Base-by-base conservation (phyloP, 2,888 invertebrate genomes). In the Mylabris sibirica region DNA sequence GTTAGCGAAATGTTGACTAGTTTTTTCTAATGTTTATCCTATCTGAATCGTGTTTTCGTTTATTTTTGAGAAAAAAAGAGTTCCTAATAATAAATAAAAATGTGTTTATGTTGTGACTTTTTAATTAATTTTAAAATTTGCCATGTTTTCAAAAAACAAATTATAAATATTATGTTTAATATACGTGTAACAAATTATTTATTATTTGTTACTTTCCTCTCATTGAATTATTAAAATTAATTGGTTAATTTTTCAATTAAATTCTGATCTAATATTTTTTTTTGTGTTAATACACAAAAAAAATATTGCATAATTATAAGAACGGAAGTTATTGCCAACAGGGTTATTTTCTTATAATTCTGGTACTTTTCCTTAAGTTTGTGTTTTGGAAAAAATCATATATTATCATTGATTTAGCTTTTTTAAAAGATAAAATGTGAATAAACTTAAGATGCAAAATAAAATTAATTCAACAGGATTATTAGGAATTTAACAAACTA, bases 11-110 rank as follows among this genome's bases (percentile, higher is more conserved):
- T 49, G 17, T 53, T 57, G 57, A 57, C 57, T 2, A 57, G 57
- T 57, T 57, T 57, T 57, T 57, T 57, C 57, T 24, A 24, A 14
- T 57, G 57, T 57, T 57, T 53, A 1, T 26, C 57, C 4, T 57
- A 57, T 26, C 14, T 24, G 5, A 57, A 24, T 57, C 6, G 24
- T 14, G 20, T 22, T 49, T 20, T 49, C 5, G 30, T 30, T 30
- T 30, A 30, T 49, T 49, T 49, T 49, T 24, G 24, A 0, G 3
- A 14, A 26, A 57, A 24, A 53, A 22, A 44, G 17, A 38, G 14
- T 38, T 44, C 20, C 3, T 49, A 49, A 49, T 49, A 6, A 49
- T 49, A 49, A 20, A 49, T 49, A 49, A 49, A 49, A 49, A 20
- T 49, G 9, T 57, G 57, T 57, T 57, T 57, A 26, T n/a, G 26